Base-by-base conservation (phyloP, 2,113 vertebrate genomes). In the Alouatta palliata region DNA sequence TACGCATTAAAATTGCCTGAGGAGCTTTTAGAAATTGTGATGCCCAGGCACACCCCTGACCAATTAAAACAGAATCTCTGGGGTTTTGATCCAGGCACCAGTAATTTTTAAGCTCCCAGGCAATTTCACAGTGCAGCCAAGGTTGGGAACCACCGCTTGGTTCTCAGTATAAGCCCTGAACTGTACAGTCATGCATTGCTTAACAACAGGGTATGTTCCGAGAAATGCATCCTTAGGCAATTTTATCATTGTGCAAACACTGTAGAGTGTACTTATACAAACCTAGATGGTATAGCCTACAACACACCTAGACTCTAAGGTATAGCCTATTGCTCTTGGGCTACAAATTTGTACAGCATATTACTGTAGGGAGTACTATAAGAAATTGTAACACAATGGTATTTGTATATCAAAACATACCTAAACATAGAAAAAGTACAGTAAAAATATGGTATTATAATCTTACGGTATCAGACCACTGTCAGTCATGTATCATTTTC, bases 1-100 rank as follows among this genome's bases (percentile, higher is more conserved):
- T 83, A 64, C 8, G 52, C 54, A 80, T 82, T 43, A 94, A 83
- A 96, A 80, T 8, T 88, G n/a, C 64, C 76, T 93, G 45, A 92
- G 64, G 10, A 93, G n/a, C 58, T 82, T 96, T 95, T 45, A 94
- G 76, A 98, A 96, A 88, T 90, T 64, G 47, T 91, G 84, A 94
- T 77, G 47, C 35, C 82, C 58, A 85, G 56, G 70, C 49, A 92
- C 35, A 90, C 7, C 25, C 25, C 52, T 92, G 37, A 91, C 13
- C 61, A 84, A 87, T 90, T 91, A 93, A 93, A 82, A 82, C 49
- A 82, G 58, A 96, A 93, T 90, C 27, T 89, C 68, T 87, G 58
- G 66, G 27, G 54, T 9, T 14, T 85, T 37, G 49, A 95, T 49
- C n/a, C 58, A 92, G 54, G 37, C 27, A 95, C 52, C 25, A 45